These are phyloP conservation scores for Bovichtus variegatus DNA, from an alignment of 2,797 vertebrate species.

Conservation along the genomic window DNA sequence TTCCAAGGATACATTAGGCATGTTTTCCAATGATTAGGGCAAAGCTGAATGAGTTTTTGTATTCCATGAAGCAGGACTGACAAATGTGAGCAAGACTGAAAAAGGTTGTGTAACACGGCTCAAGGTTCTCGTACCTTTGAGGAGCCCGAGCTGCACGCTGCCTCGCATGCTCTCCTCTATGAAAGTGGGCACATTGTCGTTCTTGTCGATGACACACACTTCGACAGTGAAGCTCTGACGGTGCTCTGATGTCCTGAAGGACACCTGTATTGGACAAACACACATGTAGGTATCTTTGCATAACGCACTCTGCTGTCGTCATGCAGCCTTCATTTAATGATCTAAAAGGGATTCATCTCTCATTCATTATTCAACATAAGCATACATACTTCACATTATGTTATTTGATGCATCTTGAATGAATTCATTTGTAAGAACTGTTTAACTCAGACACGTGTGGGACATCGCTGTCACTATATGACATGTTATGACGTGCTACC, in stretches of 20 bases:
- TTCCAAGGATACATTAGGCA: not conserved
- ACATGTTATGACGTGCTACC: constrained; percentile 65
- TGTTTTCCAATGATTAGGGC: not conserved
- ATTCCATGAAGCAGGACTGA: not conserved
- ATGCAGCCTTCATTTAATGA: not conserved
- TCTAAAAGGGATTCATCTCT: not conserved
- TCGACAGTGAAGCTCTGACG: constrained; percentile 82
- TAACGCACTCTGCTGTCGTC: not conserved
- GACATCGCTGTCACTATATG: not conserved
- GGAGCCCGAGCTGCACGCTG: constrained; percentile 85
- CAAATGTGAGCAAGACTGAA: not conserved
- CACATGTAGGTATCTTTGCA: constrained; percentile 10
- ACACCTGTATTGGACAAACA: constrained; percentile 71
- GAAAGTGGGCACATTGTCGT: constrained; percentile 86
- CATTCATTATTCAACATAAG: not conserved
- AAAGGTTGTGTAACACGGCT: not conserved
- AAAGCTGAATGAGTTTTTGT: not conserved
- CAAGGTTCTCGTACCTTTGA: constrained; percentile 79
- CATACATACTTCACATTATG: not conserved
- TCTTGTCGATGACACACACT: constrained; percentile 87
- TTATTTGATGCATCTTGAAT: not conserved
- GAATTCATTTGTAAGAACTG: not conserved
- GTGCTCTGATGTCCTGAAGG: constrained; percentile 78
- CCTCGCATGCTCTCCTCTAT: constrained; percentile 83
- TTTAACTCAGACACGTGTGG: not conserved